Percentiles rank a stretch among this genome's conserved stretches.
These are phyloP conservation scores for Oryctes rhinoceros DNA, from an alignment of 1,140 invertebrate species.

Conservation along the genomic window DNA sequence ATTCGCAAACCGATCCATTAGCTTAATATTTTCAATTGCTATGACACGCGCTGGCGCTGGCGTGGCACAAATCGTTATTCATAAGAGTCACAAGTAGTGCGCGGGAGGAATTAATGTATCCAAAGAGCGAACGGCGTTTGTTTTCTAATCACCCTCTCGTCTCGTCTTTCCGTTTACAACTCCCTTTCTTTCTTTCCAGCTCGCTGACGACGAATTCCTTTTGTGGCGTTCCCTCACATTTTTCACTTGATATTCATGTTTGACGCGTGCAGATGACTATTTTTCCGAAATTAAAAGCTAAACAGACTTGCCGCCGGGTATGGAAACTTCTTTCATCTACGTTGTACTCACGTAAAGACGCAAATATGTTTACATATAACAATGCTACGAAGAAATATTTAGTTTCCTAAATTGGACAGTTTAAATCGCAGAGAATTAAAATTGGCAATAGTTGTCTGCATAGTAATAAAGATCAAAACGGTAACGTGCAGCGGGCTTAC, in stretches of 20 bases:
- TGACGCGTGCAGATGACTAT: background rate
- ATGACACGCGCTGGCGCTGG: slow-evolving; percentile 26
- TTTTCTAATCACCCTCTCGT: slow-evolving; percentile 16
- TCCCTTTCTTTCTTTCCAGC: background rate
- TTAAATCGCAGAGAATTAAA: no score
- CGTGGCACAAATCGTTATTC: slow-evolving; percentile 36
- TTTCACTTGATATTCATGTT: slow-evolving; percentile 20
- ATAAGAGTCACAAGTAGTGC: background rate
- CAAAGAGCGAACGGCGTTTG: background rate
- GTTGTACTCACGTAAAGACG: background rate
- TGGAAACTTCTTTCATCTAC: background rate
- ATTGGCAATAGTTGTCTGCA: no score
- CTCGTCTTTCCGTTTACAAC: background rate
- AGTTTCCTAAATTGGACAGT: background rate
- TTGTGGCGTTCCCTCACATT: background rate
- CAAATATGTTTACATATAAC: no score
- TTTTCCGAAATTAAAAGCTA: background rate
- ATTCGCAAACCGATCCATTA: background rate
- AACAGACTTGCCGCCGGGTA: background rate
- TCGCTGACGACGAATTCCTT: background rate
- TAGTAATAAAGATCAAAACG: no score
- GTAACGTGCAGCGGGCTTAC: no score
- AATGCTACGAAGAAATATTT: background rate
- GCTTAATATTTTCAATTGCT: slow-evolving; percentile 19
- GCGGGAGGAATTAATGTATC: slow-evolving; percentile 3